Conservation (phyloP, 1,140 invertebrate species). For the Achroia grisella region DNA sequence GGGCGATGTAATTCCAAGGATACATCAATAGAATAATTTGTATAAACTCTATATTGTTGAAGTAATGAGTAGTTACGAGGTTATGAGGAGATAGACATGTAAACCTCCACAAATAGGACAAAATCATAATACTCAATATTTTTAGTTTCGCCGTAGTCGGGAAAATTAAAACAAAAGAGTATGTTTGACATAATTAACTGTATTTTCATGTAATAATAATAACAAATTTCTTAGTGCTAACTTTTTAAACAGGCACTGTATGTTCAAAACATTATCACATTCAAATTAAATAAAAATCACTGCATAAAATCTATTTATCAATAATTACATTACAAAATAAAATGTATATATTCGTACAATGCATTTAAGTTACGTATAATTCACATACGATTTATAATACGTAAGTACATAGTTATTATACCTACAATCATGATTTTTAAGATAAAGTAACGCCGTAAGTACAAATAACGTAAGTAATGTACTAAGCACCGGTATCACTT, state of each 20-base stretch:
- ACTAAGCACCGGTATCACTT: too few relatives aligned
- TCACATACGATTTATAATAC: not conserved
- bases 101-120: too few relatives aligned
- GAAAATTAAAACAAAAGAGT: constrained; percentile 19
- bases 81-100: too few relatives aligned
- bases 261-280: constrained; percentile 35
- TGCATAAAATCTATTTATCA: constrained; percentile 8
- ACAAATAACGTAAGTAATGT: too few relatives aligned
- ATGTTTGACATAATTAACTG: constrained; percentile 34
- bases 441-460: too few relatives aligned
- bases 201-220: constrained; percentile 48
- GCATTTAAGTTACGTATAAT: constrained; percentile 2
- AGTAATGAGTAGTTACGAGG: too few relatives aligned
- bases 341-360: not conserved
- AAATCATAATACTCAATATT: too few relatives aligned
- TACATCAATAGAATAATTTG: too few relatives aligned
- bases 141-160: too few relatives aligned
- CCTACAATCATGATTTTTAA: too few relatives aligned
- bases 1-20: too few relatives aligned
- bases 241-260: constrained; percentile 36
- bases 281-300: constrained; percentile 17
- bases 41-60: too few relatives aligned
- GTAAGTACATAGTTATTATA: constrained; percentile 1
- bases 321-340: not conserved
- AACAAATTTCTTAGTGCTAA: constrained; percentile 30